Conservation (phyloP, 2,888 invertebrate genomes). For the Spicauda simplicius region DNA sequence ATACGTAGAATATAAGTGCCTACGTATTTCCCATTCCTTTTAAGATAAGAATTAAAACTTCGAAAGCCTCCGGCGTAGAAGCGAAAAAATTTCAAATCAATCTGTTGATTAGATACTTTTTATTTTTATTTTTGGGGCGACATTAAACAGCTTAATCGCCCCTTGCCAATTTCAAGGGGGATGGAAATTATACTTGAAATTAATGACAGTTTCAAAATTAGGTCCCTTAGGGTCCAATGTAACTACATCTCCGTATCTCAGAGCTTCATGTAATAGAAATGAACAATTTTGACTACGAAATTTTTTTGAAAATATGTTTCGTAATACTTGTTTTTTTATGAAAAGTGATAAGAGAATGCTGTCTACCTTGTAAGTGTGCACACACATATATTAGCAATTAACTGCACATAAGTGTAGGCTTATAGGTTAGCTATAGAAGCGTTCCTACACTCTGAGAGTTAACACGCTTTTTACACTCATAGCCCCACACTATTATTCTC, state of each 20-base stretch:
- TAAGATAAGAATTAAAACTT: slow-evolving; percentile 41
- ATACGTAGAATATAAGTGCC: not conserved
- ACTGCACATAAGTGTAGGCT: too few relatives aligned
- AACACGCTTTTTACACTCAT: too few relatives aligned
- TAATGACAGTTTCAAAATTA: slow-evolving; percentile 75
- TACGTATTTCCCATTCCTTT: not conserved
- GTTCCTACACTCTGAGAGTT: too few relatives aligned
- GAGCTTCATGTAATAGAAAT: not conserved
- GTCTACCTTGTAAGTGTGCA: too few relatives aligned
- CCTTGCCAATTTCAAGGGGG: slow-evolving; percentile 55
- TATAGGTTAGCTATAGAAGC: too few relatives aligned
- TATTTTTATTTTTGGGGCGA: slow-evolving; percentile 71
- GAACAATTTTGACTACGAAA: not conserved
- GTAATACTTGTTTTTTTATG: too few relatives aligned
- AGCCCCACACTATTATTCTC: too few relatives aligned
- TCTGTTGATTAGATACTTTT: slow-evolving; percentile 82
- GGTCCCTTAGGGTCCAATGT: slow-evolving; percentile 56
- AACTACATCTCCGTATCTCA: slow-evolving; percentile 36
- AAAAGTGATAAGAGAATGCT: too few relatives aligned
- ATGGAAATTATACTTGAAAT: slow-evolving; percentile 67
- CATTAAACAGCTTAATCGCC: slow-evolving; percentile 82
- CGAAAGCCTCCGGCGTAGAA: slow-evolving; percentile 51
- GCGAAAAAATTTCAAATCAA: slow-evolving; percentile 63
- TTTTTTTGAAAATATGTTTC: not conserved
- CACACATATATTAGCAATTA: too few relatives aligned